Evolutionary conservation across 2,888 invertebrate genomes (phyloP).

Genomic region (Pyrrhosoma nymphula): DNA sequence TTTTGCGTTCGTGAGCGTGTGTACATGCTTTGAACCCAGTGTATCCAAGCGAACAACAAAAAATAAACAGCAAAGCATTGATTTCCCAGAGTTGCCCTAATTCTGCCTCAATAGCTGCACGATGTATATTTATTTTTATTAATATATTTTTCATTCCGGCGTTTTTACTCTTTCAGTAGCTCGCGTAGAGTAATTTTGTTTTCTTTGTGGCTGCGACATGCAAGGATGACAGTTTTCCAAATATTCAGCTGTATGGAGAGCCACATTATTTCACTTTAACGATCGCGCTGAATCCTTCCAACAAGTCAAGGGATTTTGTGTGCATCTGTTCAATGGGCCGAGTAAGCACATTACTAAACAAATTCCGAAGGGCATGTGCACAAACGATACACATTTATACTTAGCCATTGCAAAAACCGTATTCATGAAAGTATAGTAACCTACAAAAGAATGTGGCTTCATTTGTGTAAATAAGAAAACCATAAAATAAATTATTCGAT

Average conservation of each 20-base stretch:
- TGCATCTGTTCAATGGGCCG: neutral
- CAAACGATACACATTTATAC: neutral
- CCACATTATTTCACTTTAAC: neutral
- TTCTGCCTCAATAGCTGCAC: neutral
- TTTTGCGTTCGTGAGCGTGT: neutral
- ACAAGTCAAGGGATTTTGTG: neutral
- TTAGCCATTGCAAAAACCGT: too few relatives aligned
- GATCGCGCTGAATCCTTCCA: neutral
- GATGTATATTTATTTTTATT: neutral
- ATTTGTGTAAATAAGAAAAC: too few relatives aligned
- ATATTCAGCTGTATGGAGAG: neutral
- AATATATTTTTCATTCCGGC: neutral
- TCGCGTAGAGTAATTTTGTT: neutral
- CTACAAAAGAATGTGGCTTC: too few relatives aligned
- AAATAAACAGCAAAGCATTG: neutral
- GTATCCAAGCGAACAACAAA: slow-evolving; percentile 21
- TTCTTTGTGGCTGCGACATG: neutral
- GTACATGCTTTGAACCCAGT: neutral
- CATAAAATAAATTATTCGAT: too few relatives aligned
- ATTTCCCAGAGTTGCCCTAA: slow-evolving; percentile 32
- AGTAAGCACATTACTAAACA: neutral
- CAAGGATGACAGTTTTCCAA: neutral
- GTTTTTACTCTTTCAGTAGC: neutral
- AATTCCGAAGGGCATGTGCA: neutral
- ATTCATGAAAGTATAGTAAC: too few relatives aligned